Base-by-base conservation (phyloP, 2,888 invertebrate genomes). In the Andricus quercusramuli region DNA sequence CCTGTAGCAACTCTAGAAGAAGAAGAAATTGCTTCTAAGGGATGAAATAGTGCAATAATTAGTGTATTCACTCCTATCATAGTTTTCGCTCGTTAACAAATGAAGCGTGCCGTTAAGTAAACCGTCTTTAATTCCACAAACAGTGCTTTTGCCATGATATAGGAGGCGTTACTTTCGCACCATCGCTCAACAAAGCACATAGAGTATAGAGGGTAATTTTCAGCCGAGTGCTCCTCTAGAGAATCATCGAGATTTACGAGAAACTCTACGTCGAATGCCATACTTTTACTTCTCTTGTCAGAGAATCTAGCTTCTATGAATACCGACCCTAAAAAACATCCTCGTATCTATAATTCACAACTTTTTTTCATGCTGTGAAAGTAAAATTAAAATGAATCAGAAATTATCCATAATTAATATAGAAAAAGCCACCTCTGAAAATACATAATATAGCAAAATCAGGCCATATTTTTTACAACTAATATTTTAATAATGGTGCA, bases 71-170 rank as follows among this genome's bases (percentile, higher is more conserved):
- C 51, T 20, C 51, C 51, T 47, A 29, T n/a, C 20, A 29, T 51
- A 74, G 32, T 56, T 32, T 20, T n/a, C n/a, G 51, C 32, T 20
- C 20, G 70, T 56, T 47, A 47, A 17, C 44, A 74, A 87, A 87
- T 85, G 88, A 87, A 86, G 86, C 85, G 85, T 87, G 80, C 85
- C 78, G 85, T 90, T 88, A 84, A 90, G 89, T 89, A 87, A 88
- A 89, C 85, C 89, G 83, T 87, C 84, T 88, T 87, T 89, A 86
- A 89, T 85, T 84, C 83, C 83, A 86, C 85, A 83, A 89, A 87
- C 87, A 87, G 86, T 84, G 84, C 87, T 86, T 88, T 86, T 80
- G 79, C 84, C 79, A 83, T 82, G 81, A 77, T 83, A 64, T 78
- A 78, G 74, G 82, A 83, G 82, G 82, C 79, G 79, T 85, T 83